Evolutionary conservation across 2,888 invertebrate genomes (phyloP).

Genomic region (Hybos culiciformis): DNA sequence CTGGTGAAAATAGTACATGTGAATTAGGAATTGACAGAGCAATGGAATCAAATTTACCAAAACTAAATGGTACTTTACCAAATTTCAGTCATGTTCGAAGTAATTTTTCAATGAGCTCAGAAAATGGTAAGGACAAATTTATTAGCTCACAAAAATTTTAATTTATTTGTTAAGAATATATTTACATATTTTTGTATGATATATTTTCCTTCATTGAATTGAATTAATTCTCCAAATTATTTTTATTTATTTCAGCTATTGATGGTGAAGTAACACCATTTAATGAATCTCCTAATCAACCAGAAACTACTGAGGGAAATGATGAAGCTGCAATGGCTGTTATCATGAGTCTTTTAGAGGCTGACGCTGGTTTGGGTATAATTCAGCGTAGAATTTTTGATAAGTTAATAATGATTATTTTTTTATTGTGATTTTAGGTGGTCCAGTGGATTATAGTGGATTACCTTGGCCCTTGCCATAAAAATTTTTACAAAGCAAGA

Average conservation of each 20-base stretch:
- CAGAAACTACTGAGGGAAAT: constrained; percentile 50
- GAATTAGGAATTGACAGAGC: constrained; percentile 6
- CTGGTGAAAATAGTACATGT: constrained; percentile 12
- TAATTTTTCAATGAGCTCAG: constrained; percentile 29
- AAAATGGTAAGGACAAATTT: constrained; percentile 10
- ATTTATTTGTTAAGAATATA: not conserved
- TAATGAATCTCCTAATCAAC: constrained; percentile 16
- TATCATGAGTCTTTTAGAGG: constrained; percentile 79
- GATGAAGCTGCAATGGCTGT: constrained; percentile 87
- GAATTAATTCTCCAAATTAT: too few relatives aligned
- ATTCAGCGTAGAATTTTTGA: too few relatives aligned
- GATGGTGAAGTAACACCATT: constrained; percentile 11
- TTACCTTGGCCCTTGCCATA: constrained; percentile 50
- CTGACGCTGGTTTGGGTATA: constrained; percentile 77
- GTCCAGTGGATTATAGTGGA: constrained; percentile 71
- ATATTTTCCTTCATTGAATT: constrained; percentile 1
- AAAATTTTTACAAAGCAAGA: too few relatives aligned
- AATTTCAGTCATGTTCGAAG: constrained; percentile 25
- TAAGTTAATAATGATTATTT: too few relatives aligned
- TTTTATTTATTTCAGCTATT: constrained; percentile 10
- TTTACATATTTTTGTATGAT: not conserved
- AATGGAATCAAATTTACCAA: not conserved
- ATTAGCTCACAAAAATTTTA: not conserved
- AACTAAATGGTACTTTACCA: constrained; percentile 15
- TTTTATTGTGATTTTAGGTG: too few relatives aligned